Conservation (phyloP, 2,113 vertebrate species). For the Neodon shergylaensis region DNA sequence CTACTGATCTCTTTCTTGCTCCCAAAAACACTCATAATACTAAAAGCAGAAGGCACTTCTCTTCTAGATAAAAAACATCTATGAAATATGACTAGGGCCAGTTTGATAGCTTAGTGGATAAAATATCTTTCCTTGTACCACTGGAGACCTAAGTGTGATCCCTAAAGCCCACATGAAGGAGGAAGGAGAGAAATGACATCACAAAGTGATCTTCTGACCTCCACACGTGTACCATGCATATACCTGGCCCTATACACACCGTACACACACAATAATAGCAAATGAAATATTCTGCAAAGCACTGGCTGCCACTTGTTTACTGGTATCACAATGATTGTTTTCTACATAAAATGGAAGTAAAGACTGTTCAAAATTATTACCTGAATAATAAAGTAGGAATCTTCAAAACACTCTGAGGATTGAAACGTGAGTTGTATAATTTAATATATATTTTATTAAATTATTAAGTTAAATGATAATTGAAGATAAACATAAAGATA, state of each 20-base stretch:
- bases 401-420: not conserved
- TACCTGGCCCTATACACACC: rapidly evolving
- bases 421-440: not conserved
- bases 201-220: not conserved
- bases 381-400: not conserved
- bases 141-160: not conserved
- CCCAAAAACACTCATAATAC: not conserved
- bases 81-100: not conserved
- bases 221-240: too few species aligned
- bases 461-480: not conserved
- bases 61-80: not conserved
- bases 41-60: not conserved
- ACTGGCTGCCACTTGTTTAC: not conserved
- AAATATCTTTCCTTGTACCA: not conserved
- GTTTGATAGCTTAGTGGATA: not conserved
- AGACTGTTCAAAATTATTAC: not conserved
- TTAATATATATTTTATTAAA: too few species aligned
- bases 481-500: not conserved
- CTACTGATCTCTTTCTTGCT: rapidly evolving
- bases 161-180: not conserved
- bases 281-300: not conserved
- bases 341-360: not conserved
- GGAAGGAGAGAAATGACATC: not conserved
- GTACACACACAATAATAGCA: not conserved
- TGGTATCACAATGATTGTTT: not conserved